phyloP scores from a whole-genome alignment of 53 echinoderm and acorn worm genomes.

The Holothuria scabra region DNA sequence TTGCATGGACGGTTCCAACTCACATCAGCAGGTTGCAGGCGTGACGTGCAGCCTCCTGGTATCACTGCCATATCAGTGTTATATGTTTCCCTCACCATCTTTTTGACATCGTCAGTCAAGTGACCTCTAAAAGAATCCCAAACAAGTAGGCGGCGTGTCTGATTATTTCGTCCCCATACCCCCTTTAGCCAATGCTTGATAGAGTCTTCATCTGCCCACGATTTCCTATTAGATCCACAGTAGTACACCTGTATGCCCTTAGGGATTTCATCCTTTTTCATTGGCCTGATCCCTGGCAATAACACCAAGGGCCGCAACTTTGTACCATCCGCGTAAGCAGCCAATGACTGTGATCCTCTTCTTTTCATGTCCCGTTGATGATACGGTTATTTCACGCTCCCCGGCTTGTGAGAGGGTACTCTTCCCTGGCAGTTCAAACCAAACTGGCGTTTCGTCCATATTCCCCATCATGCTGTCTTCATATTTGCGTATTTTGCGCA shows the following conservation, averaged over 20 bases:
- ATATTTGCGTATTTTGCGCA: too few species aligned
- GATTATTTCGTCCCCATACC: constrained; percentile 37
- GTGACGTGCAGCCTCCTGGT: constrained; percentile 59
- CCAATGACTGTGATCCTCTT: background rate
- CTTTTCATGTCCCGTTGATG: background rate
- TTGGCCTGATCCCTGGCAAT: constrained; percentile 12
- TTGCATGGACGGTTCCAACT: too few species aligned
- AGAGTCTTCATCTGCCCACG: constrained; percentile 56
- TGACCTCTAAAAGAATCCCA: constrained; percentile 58
- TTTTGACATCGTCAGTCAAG: constrained; percentile 33
- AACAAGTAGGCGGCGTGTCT: constrained; percentile 46
- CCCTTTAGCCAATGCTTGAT: constrained; percentile 49
- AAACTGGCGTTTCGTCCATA: too few species aligned
- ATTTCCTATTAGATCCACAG: too few species aligned
- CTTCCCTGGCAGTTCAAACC: too few species aligned
- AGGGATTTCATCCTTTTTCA: too few species aligned
- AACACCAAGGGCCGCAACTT: background rate
- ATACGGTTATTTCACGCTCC: too few species aligned
- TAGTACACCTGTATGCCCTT: too few species aligned
- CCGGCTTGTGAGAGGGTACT: too few species aligned
- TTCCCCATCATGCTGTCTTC: too few species aligned
- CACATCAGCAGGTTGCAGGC: too few species aligned
- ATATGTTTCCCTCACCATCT: background rate
- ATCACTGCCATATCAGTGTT: too few species aligned
- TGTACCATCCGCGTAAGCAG: background rate